A percentile compares a stretch with the other conserved stretches of the same genome.
phyloP scores from a whole-genome alignment of 2,797 vertebrate genomes.

The Garrulus glandarius region DNA sequence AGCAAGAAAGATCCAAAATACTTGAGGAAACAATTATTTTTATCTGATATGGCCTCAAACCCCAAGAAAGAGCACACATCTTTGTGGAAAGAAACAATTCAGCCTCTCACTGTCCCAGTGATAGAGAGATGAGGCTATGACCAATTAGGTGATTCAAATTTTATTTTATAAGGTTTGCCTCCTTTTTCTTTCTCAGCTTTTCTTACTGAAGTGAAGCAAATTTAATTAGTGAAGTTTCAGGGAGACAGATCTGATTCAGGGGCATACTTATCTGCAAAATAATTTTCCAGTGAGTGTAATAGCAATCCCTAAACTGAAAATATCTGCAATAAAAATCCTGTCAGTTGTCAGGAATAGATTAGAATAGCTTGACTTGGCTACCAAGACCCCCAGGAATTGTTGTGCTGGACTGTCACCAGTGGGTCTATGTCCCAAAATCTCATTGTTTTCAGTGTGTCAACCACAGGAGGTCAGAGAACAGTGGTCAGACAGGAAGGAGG shows the following conservation, averaged over 20 bases:
- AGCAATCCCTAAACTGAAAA: background rate
- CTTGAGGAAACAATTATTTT: background rate
- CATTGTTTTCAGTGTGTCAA: background rate
- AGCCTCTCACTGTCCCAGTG: background rate
- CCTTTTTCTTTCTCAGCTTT: background rate
- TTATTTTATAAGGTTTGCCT: background rate
- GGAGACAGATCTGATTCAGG: background rate
- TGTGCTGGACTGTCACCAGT: background rate
- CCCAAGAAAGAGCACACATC: fast-evolving
- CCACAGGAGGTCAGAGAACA: background rate
- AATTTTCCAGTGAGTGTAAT: background rate
- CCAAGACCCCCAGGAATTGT: background rate
- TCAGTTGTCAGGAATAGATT: background rate
- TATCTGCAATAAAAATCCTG: background rate
- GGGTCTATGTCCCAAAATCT: background rate
- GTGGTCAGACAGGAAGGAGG: background rate
- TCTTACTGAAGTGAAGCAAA: background rate
- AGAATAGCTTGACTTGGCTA: background rate
- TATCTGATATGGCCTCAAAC: background rate
- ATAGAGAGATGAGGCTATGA: background rate
- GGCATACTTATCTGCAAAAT: background rate
- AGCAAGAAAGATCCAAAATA: background rate
- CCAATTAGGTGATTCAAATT: background rate
- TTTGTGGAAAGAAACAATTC: background rate
- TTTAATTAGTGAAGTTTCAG: background rate